Evolutionary conservation across 2,113 vertebrate species (phyloP).

Genomic region (Noctilio leporinus): DNA sequence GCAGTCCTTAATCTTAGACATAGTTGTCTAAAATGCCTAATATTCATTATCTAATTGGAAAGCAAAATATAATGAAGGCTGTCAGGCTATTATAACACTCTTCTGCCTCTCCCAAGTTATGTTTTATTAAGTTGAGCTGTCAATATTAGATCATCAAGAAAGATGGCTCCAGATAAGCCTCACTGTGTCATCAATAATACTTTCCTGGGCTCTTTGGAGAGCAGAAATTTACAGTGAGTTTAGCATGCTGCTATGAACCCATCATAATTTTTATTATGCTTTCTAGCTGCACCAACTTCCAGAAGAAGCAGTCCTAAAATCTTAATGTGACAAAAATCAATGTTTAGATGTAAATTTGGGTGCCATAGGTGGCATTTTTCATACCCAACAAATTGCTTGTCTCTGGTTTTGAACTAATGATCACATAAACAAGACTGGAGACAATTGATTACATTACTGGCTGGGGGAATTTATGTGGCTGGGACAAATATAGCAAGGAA

Average conservation of each 20-base stretch:
- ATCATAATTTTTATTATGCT: constrained; percentile 79
- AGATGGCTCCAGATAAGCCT: constrained; percentile 65
- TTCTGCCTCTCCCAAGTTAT: constrained; percentile 36
- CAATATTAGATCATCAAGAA: constrained; percentile 77
- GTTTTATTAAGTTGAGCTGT: constrained; percentile 69
- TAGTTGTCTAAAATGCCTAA: background rate
- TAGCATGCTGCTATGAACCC: constrained; percentile 63
- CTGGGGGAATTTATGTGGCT: constrained; percentile 48
- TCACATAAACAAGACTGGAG: constrained; percentile 77
- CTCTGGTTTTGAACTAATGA: constrained; percentile 79
- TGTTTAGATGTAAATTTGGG: constrained; percentile 81
- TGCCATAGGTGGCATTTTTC: constrained; percentile 77
- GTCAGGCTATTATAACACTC: constrained; percentile 29
- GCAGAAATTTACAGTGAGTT: constrained; percentile 68
- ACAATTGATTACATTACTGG: constrained; percentile 69
- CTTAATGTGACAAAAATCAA: constrained; percentile 81
- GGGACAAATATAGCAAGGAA: background rate
- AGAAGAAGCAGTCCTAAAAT: constrained; percentile 78
- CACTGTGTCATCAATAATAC: constrained; percentile 70
- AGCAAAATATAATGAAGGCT: constrained; percentile 23
- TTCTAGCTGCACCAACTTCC: constrained; percentile 65
- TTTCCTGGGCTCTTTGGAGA: constrained; percentile 59
- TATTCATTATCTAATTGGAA: background rate
- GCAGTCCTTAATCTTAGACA: too few species aligned
- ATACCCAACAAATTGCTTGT: constrained; percentile 78